Percentiles rank a stretch among this genome's conserved stretches.
phyloP scores from a whole-genome alignment of 2,888 invertebrate genomes.

The Girardia tigrina region DNA sequence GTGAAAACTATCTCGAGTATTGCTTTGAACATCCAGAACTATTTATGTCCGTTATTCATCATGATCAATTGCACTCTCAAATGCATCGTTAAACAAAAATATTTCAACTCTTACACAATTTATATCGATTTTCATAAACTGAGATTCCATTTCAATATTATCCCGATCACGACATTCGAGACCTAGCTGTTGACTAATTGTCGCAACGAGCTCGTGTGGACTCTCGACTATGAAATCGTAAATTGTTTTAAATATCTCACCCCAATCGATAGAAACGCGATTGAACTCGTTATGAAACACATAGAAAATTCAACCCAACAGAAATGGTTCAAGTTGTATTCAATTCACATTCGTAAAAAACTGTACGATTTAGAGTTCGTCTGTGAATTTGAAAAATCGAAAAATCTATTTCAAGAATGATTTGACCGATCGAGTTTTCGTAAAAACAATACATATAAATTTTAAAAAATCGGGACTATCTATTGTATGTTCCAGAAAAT shows the following conservation, averaged over 20 bases:
- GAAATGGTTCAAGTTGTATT: not conserved
- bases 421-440: constrained; percentile 16
- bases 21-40: not conserved
- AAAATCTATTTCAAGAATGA: not conserved
- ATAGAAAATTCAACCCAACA: constrained; percentile 9
- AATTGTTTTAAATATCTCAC: constrained; percentile 26
- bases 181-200: constrained; percentile 7
- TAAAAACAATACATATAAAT: not conserved
- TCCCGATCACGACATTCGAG: constrained; percentile 52
- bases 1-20: not conserved
- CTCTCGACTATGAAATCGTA: constrained; percentile 31
- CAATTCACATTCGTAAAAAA: not conserved
- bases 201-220: constrained; percentile 26
- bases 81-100: not conserved
- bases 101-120: not conserved
- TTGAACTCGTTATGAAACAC: constrained; percentile 23
- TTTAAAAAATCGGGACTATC: constrained; percentile 5
- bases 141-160: constrained; percentile 57
- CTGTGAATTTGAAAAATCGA: constrained; percentile 24
- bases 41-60: constrained; percentile 28
- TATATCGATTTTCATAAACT: constrained; percentile 52
- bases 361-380: constrained; percentile 20
- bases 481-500: constrained; percentile 36
- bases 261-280: not conserved
- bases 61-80: constrained; percentile 8